Evolutionary conservation across 2,797 vertebrate genomes (phyloP).

Genomic region (Scolopax bukidnonensis): DNA sequence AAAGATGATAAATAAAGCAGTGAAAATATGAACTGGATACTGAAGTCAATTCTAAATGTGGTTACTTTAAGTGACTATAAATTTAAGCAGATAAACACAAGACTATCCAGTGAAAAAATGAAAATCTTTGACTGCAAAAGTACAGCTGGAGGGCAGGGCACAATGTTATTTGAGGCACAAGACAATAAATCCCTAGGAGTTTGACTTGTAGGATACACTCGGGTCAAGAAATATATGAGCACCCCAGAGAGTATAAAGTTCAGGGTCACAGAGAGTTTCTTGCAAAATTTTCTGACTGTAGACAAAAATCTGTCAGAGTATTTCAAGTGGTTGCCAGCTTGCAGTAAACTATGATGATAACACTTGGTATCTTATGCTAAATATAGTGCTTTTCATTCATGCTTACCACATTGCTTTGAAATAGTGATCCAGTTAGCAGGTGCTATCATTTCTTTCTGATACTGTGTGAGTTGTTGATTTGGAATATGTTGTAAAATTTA

Average conservation of each 20-base stretch:
- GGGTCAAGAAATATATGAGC: conserved; percentile 6
- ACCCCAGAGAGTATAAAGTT: conserved; percentile 18
- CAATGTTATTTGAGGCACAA: conserved; percentile 25
- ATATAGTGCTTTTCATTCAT: neutral
- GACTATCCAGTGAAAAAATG: conserved; percentile 27
- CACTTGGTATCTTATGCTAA: neutral
- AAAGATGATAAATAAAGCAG: neutral
- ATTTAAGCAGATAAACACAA: conserved; percentile 52
- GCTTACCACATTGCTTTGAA: neutral
- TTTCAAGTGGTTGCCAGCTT: neutral
- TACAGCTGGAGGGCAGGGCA: conserved; percentile 53
- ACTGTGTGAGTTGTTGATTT: neutral
- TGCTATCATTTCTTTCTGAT: neutral
- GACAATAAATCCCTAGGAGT: conserved; percentile 44
- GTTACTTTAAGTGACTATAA: conserved; percentile 36
- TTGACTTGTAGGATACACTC: conserved; percentile 30
- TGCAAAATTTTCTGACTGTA: conserved; percentile 18
- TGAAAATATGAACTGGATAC: conserved; percentile 16
- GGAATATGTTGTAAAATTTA: neutral
- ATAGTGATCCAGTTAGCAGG: neutral
- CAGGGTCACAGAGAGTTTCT: conserved; percentile 37
- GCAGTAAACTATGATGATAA: neutral
- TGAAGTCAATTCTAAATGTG: neutral
- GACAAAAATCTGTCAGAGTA: neutral
- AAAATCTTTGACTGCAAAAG: conserved; percentile 27